Percentiles rank a stretch among this genome's conserved stretches.
These are phyloP conservation scores for Hexactinellida sp. DNA, from an alignment of 37 sponge, comb jelly and placozoan genomes.

Conservation along the genomic window DNA sequence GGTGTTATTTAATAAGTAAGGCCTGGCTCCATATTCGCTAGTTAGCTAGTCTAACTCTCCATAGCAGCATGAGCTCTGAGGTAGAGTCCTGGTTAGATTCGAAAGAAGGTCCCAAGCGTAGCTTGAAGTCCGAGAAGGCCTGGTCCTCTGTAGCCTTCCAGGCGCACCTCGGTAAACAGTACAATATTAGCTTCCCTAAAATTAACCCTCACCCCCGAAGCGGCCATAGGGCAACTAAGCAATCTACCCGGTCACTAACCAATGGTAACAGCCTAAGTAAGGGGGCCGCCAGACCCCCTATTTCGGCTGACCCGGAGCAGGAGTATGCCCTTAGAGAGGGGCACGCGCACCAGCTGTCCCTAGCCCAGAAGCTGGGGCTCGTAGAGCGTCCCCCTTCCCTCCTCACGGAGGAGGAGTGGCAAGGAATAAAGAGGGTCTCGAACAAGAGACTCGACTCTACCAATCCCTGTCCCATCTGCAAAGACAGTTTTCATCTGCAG, in stretches of 20 bases:
- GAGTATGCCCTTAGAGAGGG: not conserved
- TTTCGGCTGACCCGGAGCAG: not conserved
- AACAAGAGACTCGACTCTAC: constrained; percentile 48
- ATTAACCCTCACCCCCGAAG: not conserved
- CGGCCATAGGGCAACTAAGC: not conserved
- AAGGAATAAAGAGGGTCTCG: constrained; percentile 35
- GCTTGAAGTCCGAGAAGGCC: not conserved
- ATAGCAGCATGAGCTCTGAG: not conserved
- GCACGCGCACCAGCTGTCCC: not conserved
- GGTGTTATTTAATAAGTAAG: not conserved
- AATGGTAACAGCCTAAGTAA: not conserved
- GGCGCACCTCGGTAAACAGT: not conserved
- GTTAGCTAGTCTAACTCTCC: too few relatives aligned
- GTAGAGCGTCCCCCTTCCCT: constrained; percentile 38
- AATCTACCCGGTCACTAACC: not conserved
- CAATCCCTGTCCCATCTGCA: constrained; percentile 81
- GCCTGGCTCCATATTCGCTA: not conserved
- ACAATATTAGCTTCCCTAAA: not conserved
- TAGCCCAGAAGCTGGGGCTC: constrained; percentile 72
- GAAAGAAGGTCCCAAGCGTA: constrained; percentile 6
- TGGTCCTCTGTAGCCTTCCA: constrained; percentile 12
- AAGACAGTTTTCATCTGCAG: constrained; percentile 49
- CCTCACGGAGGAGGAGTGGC: constrained; percentile 62
- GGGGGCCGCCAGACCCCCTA: not conserved
- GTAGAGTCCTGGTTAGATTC: not conserved